Base-by-base conservation (phyloP, 35 echinoderm and acorn worm genomes). In the Acanthaster planci region DNA sequence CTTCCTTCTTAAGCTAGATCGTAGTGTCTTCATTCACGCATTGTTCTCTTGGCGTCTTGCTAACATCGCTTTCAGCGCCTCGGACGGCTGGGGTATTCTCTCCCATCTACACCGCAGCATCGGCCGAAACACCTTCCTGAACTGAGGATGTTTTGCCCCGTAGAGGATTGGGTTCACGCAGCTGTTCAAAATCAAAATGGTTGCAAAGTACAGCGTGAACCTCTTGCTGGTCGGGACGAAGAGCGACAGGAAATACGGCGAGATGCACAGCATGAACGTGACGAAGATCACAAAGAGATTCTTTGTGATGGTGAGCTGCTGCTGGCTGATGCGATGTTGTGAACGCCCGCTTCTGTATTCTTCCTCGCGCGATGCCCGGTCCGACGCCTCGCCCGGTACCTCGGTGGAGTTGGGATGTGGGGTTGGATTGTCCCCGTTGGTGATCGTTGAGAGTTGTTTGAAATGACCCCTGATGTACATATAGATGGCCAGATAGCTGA, bases 101-200 rank as follows among this genome's bases (percentile, higher is more conserved):
- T 19, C 38, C 67, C 52, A 86, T 56, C 22, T 40, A 52, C 83
- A 91, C 30, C 38, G 55, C 29, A 91, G 18, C 82, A 91, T 91
- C 27, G 77, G 52, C 30, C 60, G 55, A 51, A 91, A 77, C 60
- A 91, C 84, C 38, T 36, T 54, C 27, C 86, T n/a, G n/a, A n/a
- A n/a, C n/a, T n/a, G n/a, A n/a, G n/a, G n/a, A n/a, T n/a, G n/a
- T n/a, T n/a, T n/a, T 91, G 83, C 44, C 12, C 76, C 76, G 36
- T 91, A 91, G 1, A 91, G 85, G 64, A 91, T 37, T 6, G 89
- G 89, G 52, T 91, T 91, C 44, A 91, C 76, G 60, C 72, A 58
- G 31, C 83, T 86, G 40, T 91, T 91, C 21, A 34, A 56, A 10
- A 85, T 52, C 51, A 85, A 76, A 7, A 91, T 51, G 17, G 83